phyloP scores from a whole-genome alignment of 2,797 vertebrate genomes.

The Characodon lateralis region DNA sequence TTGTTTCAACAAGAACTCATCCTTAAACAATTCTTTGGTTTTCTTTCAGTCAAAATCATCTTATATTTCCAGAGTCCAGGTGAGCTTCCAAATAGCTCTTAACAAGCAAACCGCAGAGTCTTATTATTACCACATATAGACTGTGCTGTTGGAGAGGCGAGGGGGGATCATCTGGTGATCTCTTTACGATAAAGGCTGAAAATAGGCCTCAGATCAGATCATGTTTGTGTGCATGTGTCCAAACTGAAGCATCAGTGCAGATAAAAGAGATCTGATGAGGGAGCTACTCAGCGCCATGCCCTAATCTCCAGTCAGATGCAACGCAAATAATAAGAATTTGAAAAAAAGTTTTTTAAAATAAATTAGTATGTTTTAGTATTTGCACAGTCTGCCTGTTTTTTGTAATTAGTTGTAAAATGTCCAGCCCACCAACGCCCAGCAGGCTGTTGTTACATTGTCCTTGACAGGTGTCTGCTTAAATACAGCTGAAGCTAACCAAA shows the following conservation, averaged over 20 bases:
- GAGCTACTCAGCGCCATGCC: neutral
- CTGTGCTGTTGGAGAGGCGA: slow-evolving; percentile 10
- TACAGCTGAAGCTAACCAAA: neutral
- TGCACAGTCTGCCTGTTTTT: neutral
- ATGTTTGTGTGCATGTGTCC: neutral
- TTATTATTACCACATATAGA: slow-evolving; percentile 1
- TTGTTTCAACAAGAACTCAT: neutral
- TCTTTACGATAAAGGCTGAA: neutral
- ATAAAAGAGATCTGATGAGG: too few relatives aligned
- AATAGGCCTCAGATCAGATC: neutral
- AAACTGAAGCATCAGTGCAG: neutral
- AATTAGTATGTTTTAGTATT: neutral
- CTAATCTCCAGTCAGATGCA: neutral
- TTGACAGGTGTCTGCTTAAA: neutral
- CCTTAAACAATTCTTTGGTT: slow-evolving; percentile 1
- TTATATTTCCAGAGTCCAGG: neutral
- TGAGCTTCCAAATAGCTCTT: neutral
- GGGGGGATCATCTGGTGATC: neutral
- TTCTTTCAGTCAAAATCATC: neutral
- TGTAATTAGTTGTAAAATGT: too few relatives aligned
- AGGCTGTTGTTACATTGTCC: neutral
- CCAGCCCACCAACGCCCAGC: too few relatives aligned
- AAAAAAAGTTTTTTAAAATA: neutral
- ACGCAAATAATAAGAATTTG: neutral
- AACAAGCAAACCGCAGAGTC: slow-evolving; percentile 7